Evolutionary conservation across 2,113 vertebrate species (phyloP).

Genomic region (Albula goreensis): DNA sequence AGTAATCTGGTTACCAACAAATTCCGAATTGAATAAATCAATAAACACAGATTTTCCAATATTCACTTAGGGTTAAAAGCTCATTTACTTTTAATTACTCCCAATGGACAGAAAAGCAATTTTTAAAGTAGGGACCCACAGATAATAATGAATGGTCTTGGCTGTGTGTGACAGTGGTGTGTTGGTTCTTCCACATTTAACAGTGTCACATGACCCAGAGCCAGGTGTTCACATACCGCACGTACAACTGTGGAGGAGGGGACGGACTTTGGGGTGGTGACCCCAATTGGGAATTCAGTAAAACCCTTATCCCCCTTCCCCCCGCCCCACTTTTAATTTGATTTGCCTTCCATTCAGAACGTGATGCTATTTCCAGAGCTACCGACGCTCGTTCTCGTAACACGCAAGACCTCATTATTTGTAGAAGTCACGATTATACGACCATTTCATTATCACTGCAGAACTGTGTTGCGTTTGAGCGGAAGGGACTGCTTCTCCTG

Average conservation of each 20-base stretch:
- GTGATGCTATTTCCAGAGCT: not conserved
- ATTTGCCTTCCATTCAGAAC: not conserved
- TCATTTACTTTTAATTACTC: constrained; percentile 72
- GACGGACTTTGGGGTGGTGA: not conserved
- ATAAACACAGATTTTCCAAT: constrained; percentile 47
- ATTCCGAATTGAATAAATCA: constrained; percentile 27
- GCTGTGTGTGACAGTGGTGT: constrained; percentile 51
- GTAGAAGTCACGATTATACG: constrained; percentile 15
- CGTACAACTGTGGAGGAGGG: constrained; percentile 12
- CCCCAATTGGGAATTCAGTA: constrained; percentile 11
- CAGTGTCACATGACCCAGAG: constrained; percentile 52
- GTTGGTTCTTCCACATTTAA: constrained; percentile 67
- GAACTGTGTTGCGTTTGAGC: constrained; percentile 20
- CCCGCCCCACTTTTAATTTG: not conserved
- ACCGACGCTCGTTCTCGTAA: not conserved
- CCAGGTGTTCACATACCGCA: constrained; percentile 62
- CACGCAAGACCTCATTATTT: not conserved
- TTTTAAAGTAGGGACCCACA: constrained; percentile 66
- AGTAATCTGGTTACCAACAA: constrained; percentile 12
- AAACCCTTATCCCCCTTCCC: not conserved
- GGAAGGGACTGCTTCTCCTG: constrained; percentile 42
- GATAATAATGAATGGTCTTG: constrained; percentile 72
- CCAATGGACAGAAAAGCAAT: constrained; percentile 46
- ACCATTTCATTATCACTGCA: constrained; percentile 15
- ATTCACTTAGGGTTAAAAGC: constrained; percentile 73